Evolutionary conservation across 2,888 invertebrate genomes (phyloP), one percentile per base, ranked within the genome.

Genomic region (Colostygia pectinataria): DNA sequence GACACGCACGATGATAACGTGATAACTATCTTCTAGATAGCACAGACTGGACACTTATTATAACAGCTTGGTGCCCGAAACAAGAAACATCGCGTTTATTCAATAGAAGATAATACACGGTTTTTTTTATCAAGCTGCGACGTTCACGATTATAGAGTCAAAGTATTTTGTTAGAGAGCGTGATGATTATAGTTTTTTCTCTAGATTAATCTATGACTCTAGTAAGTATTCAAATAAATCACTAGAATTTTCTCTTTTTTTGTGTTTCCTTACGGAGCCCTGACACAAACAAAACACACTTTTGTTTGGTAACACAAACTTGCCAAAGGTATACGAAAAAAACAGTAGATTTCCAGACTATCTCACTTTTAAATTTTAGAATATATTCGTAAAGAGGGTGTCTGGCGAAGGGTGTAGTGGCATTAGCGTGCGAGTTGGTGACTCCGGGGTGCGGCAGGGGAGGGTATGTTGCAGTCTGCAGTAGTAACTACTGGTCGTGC

Each of bases 1-100:
- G 68, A 72, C 87, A 86, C 85, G 85, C 74, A 71, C 70, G 49
- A 58, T 71, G 83, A 82, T 83, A 80, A 68, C 63, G 40, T 73
- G 84, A 88, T 85, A 79, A 71, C 55, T 60, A 83, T 83, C 80
- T 70, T 59, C 54, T 50, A 74, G 84, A 86, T 84, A 83, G 61
- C 68, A 68, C 70, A 68, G 32, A 63, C 63, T 67, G 65, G 66
- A 71, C 68, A 64, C 34, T 58, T 62, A 65, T 62, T 65, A 58
- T 40, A 63, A 57, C 61, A 45, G 55, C 55, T 69, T 65, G 73
- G 71, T 70, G 66, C 67, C 60, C 59, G 61, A 68, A 66, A 66
- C 59, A 55, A 62, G 14, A 68, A 42, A 20, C 53, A 57, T 41
- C 54, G 63, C 61, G 71, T 73, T 77, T 77, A 74, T 53, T 36